A percentile compares a stretch with the other conserved stretches of the same genome.
These are phyloP conservation scores for Eidolon dupreanum DNA, from an alignment of 2,797 vertebrate genomes.

Conservation along the genomic window DNA sequence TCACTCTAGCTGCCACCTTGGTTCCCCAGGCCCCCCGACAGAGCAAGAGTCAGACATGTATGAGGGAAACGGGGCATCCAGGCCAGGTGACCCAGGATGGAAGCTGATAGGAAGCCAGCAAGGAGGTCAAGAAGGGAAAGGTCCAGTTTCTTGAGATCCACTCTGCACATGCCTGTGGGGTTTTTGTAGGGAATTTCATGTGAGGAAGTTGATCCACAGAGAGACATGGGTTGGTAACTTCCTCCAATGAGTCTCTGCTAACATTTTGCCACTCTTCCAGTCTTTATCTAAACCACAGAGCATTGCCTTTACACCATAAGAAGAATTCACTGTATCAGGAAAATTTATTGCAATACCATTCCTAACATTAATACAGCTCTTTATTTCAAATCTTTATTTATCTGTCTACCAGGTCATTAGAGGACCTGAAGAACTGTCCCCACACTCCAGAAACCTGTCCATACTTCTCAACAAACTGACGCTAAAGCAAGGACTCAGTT, in stretches of 20 bases:
- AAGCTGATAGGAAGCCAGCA: background rate
- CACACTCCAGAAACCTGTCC: background rate
- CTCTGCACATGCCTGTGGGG: background rate
- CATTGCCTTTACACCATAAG: background rate
- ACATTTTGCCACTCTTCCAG: background rate
- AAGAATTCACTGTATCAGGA: background rate
- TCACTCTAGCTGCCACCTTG: background rate
- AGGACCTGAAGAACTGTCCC: background rate
- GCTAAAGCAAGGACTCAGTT: background rate
- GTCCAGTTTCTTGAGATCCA: background rate
- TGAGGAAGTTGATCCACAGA: background rate
- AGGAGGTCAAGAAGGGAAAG: background rate
- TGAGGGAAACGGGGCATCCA: background rate
- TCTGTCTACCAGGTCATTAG: background rate
- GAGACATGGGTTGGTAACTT: background rate
- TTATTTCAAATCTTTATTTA: conserved; percentile 23
- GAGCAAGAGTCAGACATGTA: background rate
- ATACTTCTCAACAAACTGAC: background rate
- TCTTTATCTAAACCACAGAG: background rate
- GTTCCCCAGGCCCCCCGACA: background rate
- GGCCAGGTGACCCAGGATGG: background rate
- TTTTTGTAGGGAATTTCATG: background rate
- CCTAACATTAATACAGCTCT: background rate
- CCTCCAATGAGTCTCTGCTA: background rate
- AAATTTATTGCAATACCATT: background rate